These are phyloP conservation scores for Tympanuchus pallidicinctus DNA, from an alignment of 2,113 vertebrate genomes.

Conservation along the genomic window DNA sequence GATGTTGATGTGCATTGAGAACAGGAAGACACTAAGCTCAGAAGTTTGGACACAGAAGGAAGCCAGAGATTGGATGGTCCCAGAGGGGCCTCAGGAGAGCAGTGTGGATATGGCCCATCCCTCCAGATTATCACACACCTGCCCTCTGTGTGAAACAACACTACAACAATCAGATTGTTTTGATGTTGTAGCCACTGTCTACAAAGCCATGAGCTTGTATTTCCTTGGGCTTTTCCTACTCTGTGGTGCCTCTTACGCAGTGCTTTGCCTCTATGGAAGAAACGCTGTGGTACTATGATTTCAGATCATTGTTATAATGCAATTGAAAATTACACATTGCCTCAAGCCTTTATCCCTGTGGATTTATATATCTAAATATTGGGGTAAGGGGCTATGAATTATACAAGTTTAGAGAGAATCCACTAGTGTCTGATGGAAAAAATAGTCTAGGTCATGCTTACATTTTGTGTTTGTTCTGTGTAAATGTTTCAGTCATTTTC, in stretches of 20 bases:
- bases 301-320: not conserved
- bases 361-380: not conserved
- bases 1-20: not conserved
- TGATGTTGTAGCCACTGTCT: not conserved
- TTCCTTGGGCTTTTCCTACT: not conserved
- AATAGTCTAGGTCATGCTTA: not conserved
- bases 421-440: not conserved
- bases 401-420: not conserved
- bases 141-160: not conserved
- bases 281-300: not conserved
- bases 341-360: not conserved
- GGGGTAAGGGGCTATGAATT: not conserved
- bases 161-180: not conserved
- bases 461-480: not conserved
- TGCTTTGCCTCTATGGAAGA: not conserved
- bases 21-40: not conserved
- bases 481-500: not conserved
- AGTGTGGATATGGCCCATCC: not conserved
- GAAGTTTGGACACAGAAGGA: not conserved
- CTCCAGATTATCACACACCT: not conserved
- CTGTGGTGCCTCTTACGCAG: not conserved
- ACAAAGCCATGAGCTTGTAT: not conserved
- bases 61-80: not conserved
- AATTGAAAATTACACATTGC: not conserved
- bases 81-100: not conserved